Base-by-base conservation (phyloP, 2,888 invertebrate species). In the Neoitamus cyanurus region DNA sequence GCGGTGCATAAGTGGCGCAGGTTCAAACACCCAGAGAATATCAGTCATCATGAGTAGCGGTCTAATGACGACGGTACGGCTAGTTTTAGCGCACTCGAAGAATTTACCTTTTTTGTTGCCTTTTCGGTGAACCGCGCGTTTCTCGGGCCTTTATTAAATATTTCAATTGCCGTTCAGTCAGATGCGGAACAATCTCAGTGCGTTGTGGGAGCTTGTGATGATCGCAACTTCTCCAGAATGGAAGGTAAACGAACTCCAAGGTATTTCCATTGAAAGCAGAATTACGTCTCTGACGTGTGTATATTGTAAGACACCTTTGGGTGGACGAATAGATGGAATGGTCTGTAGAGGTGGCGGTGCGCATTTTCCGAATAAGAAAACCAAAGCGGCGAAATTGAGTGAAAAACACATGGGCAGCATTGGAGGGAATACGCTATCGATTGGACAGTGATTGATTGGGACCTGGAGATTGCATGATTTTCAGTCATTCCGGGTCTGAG, bases 391-490 rank as follows among this genome's bases (percentile, higher is more conserved):
- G 25, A 20, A 58, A 58, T 58, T 20, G 25, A 58, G 25, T 20
- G 58, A 58, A 58, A 58, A 58, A 58, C 15, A 58, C 58, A 58
- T 58, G 20, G 48, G 7, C 48, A n/a, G 48, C 48, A 25, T 20
- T 20, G 58, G 58, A 25, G 25, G 20, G 48, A 7, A 20, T 20
- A 5, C 9, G 20, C 15, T 58, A 58, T 58, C 58, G 58, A 58
- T 58, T 58, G 58, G 58, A 58, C 58, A 58, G 58, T 58, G 58
- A 58, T 58, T 58, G 58, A 58, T 58, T 58, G 58, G 58, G 20
- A 7, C 25, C 20, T 7, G 58, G 58, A 58, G 15, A 58, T 58
- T 58, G 58, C 20, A 58, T 58, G 58, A 25, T 20, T 20, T 58
- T 25, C 25, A 58, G 25, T 58, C 58, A 58, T 58, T 58, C 20